These are phyloP conservation scores for Cinara cedri DNA, from an alignment of 2,888 invertebrate species.

Conservation along the genomic window DNA sequence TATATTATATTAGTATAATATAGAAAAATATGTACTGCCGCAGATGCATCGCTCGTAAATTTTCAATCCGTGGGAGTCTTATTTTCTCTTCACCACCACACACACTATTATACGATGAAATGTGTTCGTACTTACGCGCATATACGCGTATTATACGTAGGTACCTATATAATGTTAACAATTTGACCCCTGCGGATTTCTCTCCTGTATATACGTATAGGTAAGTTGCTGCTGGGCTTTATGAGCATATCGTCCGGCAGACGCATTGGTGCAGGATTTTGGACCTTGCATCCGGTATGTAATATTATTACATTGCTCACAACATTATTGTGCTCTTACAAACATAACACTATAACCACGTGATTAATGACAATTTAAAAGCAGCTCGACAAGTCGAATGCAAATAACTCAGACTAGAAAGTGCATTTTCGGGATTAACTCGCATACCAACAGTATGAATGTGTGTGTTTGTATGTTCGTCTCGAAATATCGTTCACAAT, in stretches of 20 bases:
- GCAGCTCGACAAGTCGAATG: slow-evolving; percentile 17
- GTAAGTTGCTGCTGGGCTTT: slow-evolving; percentile 38
- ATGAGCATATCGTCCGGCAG: background rate
- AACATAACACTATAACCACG: slow-evolving; percentile 17
- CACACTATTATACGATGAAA: background rate
- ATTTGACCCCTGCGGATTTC: slow-evolving; percentile 42
- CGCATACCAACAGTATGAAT: slow-evolving; percentile 20
- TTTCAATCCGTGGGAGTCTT: slow-evolving; percentile 28
- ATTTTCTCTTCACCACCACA: background rate
- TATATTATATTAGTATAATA: background rate
- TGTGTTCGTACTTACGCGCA: background rate
- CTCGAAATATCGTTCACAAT: slow-evolving; percentile 36
- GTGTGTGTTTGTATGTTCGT: background rate
- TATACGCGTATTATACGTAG: slow-evolving; percentile 6
- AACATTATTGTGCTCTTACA: background rate
- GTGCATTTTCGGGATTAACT: slow-evolving; percentile 48
- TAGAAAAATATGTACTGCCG: background rate
- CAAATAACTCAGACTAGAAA: slow-evolving; percentile 53
- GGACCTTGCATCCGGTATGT: slow-evolving; percentile 29
- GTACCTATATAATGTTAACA: background rate
- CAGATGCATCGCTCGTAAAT: background rate
- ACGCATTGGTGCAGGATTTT: slow-evolving; percentile 6
- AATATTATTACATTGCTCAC: background rate
- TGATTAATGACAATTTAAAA: slow-evolving; percentile 52
- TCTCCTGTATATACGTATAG: too few species aligned